phyloP scores from a whole-genome alignment of 2,888 invertebrate genomes.

The Biston stratarius region DNA sequence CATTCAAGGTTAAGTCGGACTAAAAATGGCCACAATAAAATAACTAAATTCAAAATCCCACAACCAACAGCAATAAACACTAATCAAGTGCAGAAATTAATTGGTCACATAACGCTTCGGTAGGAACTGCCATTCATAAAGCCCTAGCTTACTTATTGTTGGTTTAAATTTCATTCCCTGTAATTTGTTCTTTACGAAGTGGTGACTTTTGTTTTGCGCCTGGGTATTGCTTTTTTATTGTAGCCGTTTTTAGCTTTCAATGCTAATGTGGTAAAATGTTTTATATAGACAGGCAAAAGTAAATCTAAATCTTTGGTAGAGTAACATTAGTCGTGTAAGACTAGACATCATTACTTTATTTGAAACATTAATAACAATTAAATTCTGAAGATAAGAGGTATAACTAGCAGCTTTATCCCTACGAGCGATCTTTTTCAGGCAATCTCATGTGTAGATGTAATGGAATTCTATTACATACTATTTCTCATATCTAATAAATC shows the following conservation, averaged over 20 bases:
- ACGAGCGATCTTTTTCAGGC: no score
- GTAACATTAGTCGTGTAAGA: no score
- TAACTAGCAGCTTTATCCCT: no score
- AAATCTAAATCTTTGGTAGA: no score
- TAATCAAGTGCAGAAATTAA: conserved; percentile 34
- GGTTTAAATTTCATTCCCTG: conserved; percentile 22
- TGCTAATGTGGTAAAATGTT: background rate
- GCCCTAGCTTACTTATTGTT: conserved; percentile 19
- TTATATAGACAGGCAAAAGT: background rate
- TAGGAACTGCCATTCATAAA: conserved; percentile 26
- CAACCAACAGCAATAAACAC: conserved; percentile 30
- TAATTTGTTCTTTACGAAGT: conserved; percentile 3
- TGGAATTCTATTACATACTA: no score
- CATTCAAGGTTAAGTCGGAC: conserved; percentile 4
- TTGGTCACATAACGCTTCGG: conserved; percentile 34
- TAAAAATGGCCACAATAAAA: conserved; percentile 2
- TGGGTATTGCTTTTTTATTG: background rate
- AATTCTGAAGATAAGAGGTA: no score
- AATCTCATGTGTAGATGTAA: no score
- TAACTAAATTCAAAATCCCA: conserved; percentile 3
- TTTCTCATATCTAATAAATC: no score
- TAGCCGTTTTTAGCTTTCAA: background rate
- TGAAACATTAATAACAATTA: no score
- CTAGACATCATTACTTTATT: no score
- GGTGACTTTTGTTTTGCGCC: background rate